phyloP scores from a whole-genome alignment of 2,113 vertebrate genomes.

The Gymnogyps californianus region DNA sequence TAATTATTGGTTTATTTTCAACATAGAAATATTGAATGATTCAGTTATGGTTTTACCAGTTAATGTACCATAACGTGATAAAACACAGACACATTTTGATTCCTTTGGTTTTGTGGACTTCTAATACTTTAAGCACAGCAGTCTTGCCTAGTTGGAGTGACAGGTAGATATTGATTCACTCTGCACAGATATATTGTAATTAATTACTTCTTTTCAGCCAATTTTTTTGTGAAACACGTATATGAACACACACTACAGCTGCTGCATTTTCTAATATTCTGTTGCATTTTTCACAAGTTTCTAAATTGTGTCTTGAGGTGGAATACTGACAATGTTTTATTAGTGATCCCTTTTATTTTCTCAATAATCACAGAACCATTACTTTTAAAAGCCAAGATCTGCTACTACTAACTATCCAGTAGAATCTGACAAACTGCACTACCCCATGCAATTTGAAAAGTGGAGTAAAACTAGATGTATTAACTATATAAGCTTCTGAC shows the following conservation, averaged over 20 bases:
- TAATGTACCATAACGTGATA: background rate
- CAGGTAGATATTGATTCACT: background rate
- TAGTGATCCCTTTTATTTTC: background rate
- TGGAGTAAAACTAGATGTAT: background rate
- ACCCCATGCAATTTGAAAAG: background rate
- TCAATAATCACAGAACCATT: background rate
- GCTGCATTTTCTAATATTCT: background rate
- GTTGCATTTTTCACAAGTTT: background rate
- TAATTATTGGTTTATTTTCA: background rate
- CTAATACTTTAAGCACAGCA: background rate
- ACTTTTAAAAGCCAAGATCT: background rate
- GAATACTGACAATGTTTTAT: background rate
- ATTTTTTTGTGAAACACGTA: background rate
- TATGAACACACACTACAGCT: background rate
- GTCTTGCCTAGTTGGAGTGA: background rate
- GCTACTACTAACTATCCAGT: background rate
- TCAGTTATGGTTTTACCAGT: background rate
- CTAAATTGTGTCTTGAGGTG: background rate
- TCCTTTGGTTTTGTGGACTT: background rate
- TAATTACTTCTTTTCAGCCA: background rate
- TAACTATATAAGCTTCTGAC: background rate
- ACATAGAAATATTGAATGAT: background rate
- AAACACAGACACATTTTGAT: background rate
- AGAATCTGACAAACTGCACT: background rate
- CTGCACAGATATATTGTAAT: background rate